These are phyloP conservation scores for Ophiothrix spiculata DNA, from an alignment of 35 echinoderm and acorn worm genomes.

Conservation along the genomic window DNA sequence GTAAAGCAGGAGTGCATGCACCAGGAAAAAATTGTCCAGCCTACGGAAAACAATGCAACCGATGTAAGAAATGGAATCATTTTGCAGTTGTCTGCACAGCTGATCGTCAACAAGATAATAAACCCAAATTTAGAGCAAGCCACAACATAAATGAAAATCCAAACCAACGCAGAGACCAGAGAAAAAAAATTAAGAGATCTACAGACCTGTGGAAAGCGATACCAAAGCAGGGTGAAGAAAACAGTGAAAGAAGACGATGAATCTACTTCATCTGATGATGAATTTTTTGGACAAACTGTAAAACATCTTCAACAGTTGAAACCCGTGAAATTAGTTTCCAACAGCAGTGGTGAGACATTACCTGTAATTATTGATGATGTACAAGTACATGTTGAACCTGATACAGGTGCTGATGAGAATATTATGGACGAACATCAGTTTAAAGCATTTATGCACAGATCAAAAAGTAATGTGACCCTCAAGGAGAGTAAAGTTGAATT, in stretches of 20 bases:
- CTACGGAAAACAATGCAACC: constrained; percentile 38
- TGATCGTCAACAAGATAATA: no score
- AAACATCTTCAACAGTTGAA: constrained; percentile 2
- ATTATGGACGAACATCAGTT: constrained; percentile 58
- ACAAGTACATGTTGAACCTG: not conserved
- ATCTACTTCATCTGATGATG: constrained; percentile 19
- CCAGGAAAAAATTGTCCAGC: constrained; percentile 45
- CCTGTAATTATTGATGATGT: not conserved
- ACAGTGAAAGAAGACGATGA: not conserved
- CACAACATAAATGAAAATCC: no score
- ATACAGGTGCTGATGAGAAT: constrained; percentile 49
- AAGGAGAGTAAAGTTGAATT: constrained; percentile 20
- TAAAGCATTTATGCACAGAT: constrained; percentile 40
- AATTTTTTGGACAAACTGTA: constrained; percentile 13
- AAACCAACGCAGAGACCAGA: no score
- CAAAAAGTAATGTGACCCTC: not conserved
- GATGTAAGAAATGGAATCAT: constrained; percentile 36
- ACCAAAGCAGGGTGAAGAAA: constrained; percentile 9
- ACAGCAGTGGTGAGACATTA: not conserved
- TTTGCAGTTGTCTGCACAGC: constrained; percentile 42
- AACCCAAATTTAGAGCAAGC: no score
- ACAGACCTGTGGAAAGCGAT: not conserved
- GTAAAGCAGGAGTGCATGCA: not conserved
- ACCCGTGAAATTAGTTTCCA: no score
- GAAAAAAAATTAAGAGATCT: no score